These are phyloP conservation scores for Strix aluco DNA, from an alignment of 2,113 vertebrate species.

Conservation along the genomic window DNA sequence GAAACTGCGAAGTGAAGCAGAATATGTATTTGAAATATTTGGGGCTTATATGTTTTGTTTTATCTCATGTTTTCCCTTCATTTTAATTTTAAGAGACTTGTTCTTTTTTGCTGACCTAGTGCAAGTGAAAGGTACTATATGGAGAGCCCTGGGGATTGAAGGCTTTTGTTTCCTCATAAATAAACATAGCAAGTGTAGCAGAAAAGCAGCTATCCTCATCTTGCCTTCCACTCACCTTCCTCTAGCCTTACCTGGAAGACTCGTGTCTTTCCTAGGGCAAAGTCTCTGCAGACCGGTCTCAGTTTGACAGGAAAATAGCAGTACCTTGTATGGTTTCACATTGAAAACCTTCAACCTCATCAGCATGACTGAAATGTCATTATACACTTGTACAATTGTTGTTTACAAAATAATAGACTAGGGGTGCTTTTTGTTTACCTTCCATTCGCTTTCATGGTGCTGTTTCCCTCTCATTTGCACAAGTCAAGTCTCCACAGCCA, in stretches of 20 bases:
- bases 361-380: background rate
- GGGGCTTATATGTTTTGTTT: conserved; percentile 45
- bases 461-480: background rate
- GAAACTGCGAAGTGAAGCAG: conserved; percentile 61
- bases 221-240: background rate
- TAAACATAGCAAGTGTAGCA: background rate
- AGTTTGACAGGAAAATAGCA: background rate
- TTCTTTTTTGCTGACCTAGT: background rate
- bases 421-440: background rate
- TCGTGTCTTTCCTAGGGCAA: background rate
- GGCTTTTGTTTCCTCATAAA: conserved; percentile 19
- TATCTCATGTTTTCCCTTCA: conserved; percentile 18
- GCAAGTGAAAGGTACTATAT: background rate
- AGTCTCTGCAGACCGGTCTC: background rate
- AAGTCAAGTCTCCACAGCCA: background rate
- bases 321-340: background rate
- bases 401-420: background rate
- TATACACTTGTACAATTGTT: background rate
- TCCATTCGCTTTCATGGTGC: background rate
- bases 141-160: background rate
- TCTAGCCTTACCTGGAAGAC: background rate
- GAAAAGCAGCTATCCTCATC: background rate
- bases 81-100: conserved; percentile 50
- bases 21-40: conserved; percentile 68
- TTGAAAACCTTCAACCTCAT: background rate